These are phyloP conservation scores for Acestrorhynchus altus DNA, from an alignment of 2,797 vertebrate species.

Conservation along the genomic window DNA sequence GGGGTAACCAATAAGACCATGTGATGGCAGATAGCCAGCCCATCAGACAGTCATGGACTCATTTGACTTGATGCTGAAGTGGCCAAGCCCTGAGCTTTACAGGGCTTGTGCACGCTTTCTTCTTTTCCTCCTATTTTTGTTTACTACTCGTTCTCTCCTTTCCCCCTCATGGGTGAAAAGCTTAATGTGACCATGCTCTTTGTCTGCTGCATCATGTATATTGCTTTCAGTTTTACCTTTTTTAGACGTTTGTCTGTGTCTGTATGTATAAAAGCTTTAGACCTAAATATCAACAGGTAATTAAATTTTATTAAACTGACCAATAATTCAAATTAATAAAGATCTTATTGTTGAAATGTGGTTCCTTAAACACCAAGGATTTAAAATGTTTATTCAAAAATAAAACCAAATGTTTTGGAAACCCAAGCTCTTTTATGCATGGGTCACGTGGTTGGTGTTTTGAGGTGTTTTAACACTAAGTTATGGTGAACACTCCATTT, in stretches of 20 bases:
- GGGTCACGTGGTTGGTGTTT: not conserved
- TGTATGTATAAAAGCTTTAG: conserved; percentile 50
- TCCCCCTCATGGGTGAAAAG: not conserved
- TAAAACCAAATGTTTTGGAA: not conserved
- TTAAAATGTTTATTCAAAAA: not conserved
- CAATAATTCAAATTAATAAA: conserved; percentile 55
- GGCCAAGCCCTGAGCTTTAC: not conserved
- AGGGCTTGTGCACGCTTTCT: conserved; percentile 12
- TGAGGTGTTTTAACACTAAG: not conserved
- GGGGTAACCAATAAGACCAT: not conserved
- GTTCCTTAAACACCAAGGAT: not conserved
- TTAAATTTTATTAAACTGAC: conserved; percentile 45
- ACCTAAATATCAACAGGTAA: conserved; percentile 6
- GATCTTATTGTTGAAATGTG: conserved; percentile 30
- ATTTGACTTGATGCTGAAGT: not conserved
- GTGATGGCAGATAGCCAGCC: not conserved
- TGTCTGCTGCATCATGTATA: conserved; percentile 54
- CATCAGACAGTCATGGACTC: not conserved
- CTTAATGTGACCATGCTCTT: conserved; percentile 14
- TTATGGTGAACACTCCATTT: too few species aligned
- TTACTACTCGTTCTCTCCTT: conserved; percentile 14
- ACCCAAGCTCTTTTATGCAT: not conserved
- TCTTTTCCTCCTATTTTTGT: not conserved
- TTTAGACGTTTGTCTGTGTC: conserved; percentile 18
- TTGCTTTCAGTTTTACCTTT: conserved; percentile 33